Base-by-base conservation (phyloP, 2,797 vertebrate species). In the Artibeus jamaicensis region DNA sequence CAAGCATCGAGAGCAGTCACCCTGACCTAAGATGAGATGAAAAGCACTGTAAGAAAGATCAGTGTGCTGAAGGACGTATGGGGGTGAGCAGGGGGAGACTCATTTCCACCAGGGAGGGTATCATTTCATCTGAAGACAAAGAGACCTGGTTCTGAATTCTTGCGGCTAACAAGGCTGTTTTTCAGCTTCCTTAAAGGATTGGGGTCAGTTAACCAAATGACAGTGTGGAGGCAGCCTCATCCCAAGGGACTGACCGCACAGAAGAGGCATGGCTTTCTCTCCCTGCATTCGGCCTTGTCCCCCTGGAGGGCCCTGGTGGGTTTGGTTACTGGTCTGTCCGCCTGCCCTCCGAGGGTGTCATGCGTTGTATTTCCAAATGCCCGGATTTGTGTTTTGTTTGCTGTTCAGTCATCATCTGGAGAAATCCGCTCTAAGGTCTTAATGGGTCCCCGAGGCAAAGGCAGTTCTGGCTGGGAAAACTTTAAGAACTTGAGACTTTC, bases 401-500 rank as follows among this genome's bases (percentile, higher is more conserved):
- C 97, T 96, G 79, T 94, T 89, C 88, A 74, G 79, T 71, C 96
- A 92, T 98, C 92, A 94, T 62, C 87, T 96, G 37, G 62, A 94
- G 81, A 97, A 97, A 94, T 95, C 89, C 89, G 50, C 91, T 74
- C 76, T 93, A 74, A 88, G 83, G 92, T 97, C 96, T 96, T 98
- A 96, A 74, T 87, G 85, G 95, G 97, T 97, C 87, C 96, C 71
- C 16, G 85, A 91, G 93, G 94, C 48, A 94, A 98, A 97, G 82
- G 74, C 62, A 91, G 78, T 59, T 90, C 77, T 67, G 85, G 74
- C 7, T 70, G 91, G 93, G 96, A 97, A 98, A 97, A 93, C 91
- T 94, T 95, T 97, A 97, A 97, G 97, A 97, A 88, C 95, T 97
- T 98, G 97, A 98, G 95, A 89, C 73, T 98, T 98, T 96, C 76